Percentiles rank a stretch among this genome's conserved stretches.
phyloP scores from a whole-genome alignment of 2,888 invertebrate species.

The Thymelicus lineola region DNA sequence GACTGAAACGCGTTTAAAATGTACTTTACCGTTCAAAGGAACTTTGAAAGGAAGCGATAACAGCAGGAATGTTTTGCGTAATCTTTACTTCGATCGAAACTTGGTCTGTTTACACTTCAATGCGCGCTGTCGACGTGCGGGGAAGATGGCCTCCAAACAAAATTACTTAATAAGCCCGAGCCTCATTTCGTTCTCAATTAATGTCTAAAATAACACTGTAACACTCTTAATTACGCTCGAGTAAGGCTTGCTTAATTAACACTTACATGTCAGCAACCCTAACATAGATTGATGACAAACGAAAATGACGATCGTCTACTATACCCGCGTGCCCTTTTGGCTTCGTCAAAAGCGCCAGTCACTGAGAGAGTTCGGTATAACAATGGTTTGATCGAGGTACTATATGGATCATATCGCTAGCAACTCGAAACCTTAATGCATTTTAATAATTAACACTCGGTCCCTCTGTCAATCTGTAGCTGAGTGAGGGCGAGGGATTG shows the following conservation, averaged over 20 bases:
- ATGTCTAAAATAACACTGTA: slow-evolving; percentile 84
- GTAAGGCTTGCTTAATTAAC: slow-evolving; percentile 84
- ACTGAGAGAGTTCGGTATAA: slow-evolving; percentile 70
- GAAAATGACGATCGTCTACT: slow-evolving; percentile 80
- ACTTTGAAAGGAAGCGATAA: slow-evolving; percentile 71
- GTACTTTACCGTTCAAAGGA: slow-evolving; percentile 38
- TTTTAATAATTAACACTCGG: slow-evolving; percentile 75
- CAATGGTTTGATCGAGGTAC: slow-evolving; percentile 69
- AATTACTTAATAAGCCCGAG: slow-evolving; percentile 66
- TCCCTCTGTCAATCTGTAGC: slow-evolving; percentile 41
- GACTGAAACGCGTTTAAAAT: slow-evolving; percentile 18
- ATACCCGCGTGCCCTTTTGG: slow-evolving; percentile 61
- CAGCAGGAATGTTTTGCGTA: slow-evolving; percentile 66
- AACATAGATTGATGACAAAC: slow-evolving; percentile 85
- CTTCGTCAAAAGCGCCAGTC: slow-evolving; percentile 78
- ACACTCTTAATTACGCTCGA: slow-evolving; percentile 84
- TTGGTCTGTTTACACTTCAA: slow-evolving; percentile 72
- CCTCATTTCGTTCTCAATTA: slow-evolving; percentile 80
- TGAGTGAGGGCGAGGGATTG: slow-evolving; percentile 35
- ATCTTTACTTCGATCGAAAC: slow-evolving; percentile 76
- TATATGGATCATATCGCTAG: slow-evolving; percentile 68
- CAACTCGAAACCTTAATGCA: slow-evolving; percentile 75
- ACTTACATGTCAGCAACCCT: slow-evolving; percentile 82
- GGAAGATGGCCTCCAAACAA: slow-evolving; percentile 68
- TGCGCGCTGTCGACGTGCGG: slow-evolving; percentile 65